Percentiles rank a stretch among this genome's conserved stretches.
Conservation (phyloP, 2,113 vertebrate species). For the Noctilio leporinus region DNA sequence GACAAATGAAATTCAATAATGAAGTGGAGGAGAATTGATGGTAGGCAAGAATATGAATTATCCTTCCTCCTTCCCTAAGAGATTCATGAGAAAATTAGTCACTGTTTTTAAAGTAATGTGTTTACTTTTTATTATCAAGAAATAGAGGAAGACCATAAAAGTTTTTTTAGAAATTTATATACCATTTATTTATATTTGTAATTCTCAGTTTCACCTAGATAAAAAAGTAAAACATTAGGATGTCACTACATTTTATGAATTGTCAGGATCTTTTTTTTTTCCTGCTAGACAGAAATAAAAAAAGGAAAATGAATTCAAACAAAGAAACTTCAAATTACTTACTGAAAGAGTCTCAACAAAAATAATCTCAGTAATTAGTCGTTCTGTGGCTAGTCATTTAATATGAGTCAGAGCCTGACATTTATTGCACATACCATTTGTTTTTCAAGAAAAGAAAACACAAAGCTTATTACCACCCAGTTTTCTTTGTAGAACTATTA, state of each 20-base stretch:
- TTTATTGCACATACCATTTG: not conserved
- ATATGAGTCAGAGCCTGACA: not conserved
- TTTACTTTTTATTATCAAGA: slow-evolving; percentile 39
- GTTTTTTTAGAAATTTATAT: not conserved
- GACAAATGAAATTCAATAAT: slow-evolving; percentile 70
- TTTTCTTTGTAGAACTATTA: not conserved
- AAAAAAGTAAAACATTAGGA: slow-evolving; percentile 30
- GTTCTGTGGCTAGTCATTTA: not conserved
- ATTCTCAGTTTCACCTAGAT: not conserved
- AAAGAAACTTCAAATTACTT: not conserved
- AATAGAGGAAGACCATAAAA: slow-evolving; percentile 25
- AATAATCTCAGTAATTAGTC: not conserved
- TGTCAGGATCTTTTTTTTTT: not conserved
- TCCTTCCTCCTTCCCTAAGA: not conserved
- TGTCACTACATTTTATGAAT: not conserved
- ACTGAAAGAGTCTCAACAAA: not conserved
- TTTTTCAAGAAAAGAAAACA: not conserved
- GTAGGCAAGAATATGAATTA: slow-evolving; percentile 51
- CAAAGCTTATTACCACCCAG: not conserved
- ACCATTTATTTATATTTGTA: slow-evolving; percentile 24
- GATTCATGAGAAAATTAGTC: slow-evolving; percentile 65
- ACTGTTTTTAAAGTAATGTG: slow-evolving; percentile 26
- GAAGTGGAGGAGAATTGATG: slow-evolving; percentile 58
- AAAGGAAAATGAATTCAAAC: not conserved
- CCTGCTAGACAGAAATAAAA: not conserved